These are phyloP conservation scores for Koerneria pararmatus DNA, from an alignment of 2,888 invertebrate genomes.

Conservation along the genomic window DNA sequence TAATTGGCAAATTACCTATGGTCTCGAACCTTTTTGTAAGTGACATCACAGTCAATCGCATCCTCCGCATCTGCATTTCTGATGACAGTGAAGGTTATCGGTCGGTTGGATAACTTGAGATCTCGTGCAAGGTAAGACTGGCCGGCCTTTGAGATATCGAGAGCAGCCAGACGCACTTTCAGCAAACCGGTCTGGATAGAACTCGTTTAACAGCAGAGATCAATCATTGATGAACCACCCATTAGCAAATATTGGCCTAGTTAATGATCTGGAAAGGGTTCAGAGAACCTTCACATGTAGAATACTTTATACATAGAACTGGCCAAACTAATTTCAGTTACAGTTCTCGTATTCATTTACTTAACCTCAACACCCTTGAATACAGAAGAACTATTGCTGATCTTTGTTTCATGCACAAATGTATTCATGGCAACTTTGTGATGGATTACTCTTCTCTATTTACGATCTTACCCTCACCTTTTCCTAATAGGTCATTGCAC, in stretches of 20 bases:
- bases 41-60: slow-evolving; percentile 51
- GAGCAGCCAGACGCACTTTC: slow-evolving; percentile 51
- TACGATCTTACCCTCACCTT: too few relatives aligned
- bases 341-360: background rate
- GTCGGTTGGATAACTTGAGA: slow-evolving; percentile 46
- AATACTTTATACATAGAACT: too few relatives aligned
- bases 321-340: background rate
- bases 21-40: slow-evolving; percentile 45
- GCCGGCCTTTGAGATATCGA: slow-evolving; percentile 55
- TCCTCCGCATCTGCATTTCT: slow-evolving; percentile 41
- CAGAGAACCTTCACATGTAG: too few relatives aligned
- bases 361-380: too few relatives aligned
- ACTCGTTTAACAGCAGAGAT: background rate
- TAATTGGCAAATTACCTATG: background rate
- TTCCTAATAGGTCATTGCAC: too few relatives aligned
- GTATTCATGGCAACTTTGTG: too few relatives aligned
- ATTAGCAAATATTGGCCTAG: too few relatives aligned
- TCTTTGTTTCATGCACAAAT: too few relatives aligned
- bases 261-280: too few relatives aligned
- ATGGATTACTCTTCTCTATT: too few relatives aligned
- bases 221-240: too few relatives aligned
- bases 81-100: slow-evolving; percentile 53
- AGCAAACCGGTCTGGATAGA: slow-evolving; percentile 42
- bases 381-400: too few relatives aligned
- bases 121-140: slow-evolving; percentile 49